Percentiles rank a stretch among this genome's conserved stretches.
Conservation (phyloP, 92 coral and sea anemone genomes). For the Parazoanthus darwini region DNA sequence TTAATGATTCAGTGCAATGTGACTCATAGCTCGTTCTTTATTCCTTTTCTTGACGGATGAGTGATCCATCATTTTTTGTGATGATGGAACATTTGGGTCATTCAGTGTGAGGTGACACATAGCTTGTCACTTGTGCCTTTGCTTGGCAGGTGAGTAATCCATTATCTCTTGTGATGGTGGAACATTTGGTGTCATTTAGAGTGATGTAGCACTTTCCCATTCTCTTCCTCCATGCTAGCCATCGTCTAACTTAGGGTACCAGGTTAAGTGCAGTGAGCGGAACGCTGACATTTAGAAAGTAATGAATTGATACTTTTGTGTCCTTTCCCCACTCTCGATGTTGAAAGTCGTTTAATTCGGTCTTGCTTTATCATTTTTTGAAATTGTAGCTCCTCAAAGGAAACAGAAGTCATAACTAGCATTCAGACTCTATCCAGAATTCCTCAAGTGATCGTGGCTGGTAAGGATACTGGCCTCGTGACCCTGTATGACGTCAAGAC, state of each 20-base stretch:
- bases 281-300: too few species aligned
- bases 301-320: too few species aligned
- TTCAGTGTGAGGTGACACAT: slow-evolving; percentile 17
- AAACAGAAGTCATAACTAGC: slow-evolving; percentile 49
- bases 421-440: slow-evolving; percentile 53
- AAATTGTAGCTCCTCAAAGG: slow-evolving; percentile 70
- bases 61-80: not conserved
- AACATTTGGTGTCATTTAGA: slow-evolving; percentile 69
- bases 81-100: not conserved
- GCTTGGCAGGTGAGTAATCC: slow-evolving; percentile 50
- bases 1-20: slow-evolving; percentile 67
- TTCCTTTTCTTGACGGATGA: slow-evolving; percentile 62
- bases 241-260: too few species aligned
- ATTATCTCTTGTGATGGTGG: slow-evolving; percentile 61
- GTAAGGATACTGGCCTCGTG: slow-evolving; percentile 58
- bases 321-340: not conserved
- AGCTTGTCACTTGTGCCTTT: slow-evolving; percentile 50
- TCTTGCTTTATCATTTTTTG: not conserved
- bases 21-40: slow-evolving; percentile 53
- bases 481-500: slow-evolving; percentile 68
- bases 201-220: slow-evolving; percentile 35
- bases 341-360: not conserved
- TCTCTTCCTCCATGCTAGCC: slow-evolving; percentile 42
- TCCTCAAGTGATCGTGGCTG: slow-evolving; percentile 76
- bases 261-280: too few species aligned